Percentiles rank a stretch among this genome's conserved stretches.
Conservation (phyloP, 2,113 vertebrate species). For the Gasterosteus nipponicus region DNA sequence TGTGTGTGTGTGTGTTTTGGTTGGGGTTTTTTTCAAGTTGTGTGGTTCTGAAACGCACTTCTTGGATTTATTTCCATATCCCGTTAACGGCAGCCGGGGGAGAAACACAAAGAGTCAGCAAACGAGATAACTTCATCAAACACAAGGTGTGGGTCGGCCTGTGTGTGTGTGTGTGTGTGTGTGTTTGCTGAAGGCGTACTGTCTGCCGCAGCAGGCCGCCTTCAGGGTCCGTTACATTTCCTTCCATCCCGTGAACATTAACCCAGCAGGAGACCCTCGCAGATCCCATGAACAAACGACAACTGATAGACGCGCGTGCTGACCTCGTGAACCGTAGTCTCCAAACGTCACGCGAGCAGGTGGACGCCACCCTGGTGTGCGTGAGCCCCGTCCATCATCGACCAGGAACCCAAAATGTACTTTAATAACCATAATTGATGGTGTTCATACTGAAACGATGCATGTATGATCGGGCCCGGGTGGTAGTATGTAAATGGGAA, state of each 20-base stretch:
- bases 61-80: slow-evolving; percentile 16
- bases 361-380: too few species aligned
- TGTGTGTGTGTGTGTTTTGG: neutral
- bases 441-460: too few species aligned
- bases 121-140: slow-evolving; percentile 56
- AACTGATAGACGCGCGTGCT: too few species aligned
- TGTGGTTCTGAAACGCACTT: neutral
- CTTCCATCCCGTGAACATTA: slow-evolving; percentile 76
- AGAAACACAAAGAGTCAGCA: slow-evolving; percentile 46
- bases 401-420: too few species aligned
- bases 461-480: too few species aligned
- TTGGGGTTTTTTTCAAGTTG: neutral
- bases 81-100: neutral
- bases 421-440: too few species aligned
- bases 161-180: slow-evolving; percentile 15
- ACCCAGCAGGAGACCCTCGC: slow-evolving; percentile 19
- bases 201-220: slow-evolving; percentile 29
- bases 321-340: too few species aligned
- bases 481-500: too few species aligned
- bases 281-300: neutral
- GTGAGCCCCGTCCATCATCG: too few species aligned
- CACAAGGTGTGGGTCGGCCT: slow-evolving; percentile 10
- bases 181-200: slow-evolving; percentile 51
- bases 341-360: too few species aligned
- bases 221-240: slow-evolving; percentile 78